Base-by-base conservation (phyloP, 1,140 invertebrate species). In the Lutraria rhynchaena region DNA sequence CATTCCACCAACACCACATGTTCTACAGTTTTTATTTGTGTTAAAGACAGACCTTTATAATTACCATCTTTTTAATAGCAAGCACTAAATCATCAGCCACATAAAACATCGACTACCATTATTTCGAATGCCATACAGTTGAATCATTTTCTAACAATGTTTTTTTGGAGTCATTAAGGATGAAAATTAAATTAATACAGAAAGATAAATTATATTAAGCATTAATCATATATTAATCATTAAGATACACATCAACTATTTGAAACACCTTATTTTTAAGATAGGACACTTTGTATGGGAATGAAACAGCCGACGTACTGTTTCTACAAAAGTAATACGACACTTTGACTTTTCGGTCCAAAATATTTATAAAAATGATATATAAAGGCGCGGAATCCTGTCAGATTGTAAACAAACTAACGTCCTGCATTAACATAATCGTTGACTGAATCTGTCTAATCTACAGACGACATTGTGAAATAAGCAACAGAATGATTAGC, bases 141-240 rank as follows among this genome's bases (percentile, higher is more conserved):
- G 69, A 71, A 71, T 71, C 69, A 71, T 37, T 41, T 31, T 49
- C 29, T 49, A 22, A 71, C 69, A 71, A 71, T 71, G 22, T 11
- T 63, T 33, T 51, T 71, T 46, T 24, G 27, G 4, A n/a, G 4
- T 55, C 27, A 22, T n/a, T 17, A 37, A 55, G 31, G 35, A 51
- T 15, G 9, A 19, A 71, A 55, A 71, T 71, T 24, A 55, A 71
- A 71, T 71, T 55, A 55, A 55, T 71, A 41, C 29, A 57, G 53
- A 71, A 57, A 57, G 19, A 55, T 55, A 55, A 51, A 70, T 55
- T 51, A 7, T 24, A 35, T 51, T 51, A 37, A 55, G 24, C 49
- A 71, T 71, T 57, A 71, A 71, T 71, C 69, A 71, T 53, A 55
- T 22, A 71, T 44, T 71, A 71, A 71, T 71, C 69, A 37, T 11